Evolutionary conservation across 2,797 vertebrate genomes (phyloP).

Genomic region (Xenopus petersii): DNA sequence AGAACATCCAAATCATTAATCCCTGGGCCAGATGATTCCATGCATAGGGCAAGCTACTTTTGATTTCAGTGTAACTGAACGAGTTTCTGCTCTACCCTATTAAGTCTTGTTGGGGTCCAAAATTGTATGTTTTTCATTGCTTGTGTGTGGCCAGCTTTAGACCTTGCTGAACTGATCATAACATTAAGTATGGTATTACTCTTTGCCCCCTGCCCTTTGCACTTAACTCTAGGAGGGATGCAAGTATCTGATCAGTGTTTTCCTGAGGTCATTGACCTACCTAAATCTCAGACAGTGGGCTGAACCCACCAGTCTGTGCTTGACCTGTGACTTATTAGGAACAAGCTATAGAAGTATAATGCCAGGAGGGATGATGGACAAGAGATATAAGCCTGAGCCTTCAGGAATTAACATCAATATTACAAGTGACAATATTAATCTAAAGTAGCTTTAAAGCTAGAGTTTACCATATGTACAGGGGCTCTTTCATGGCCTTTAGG

Average conservation of each 20-base stretch:
- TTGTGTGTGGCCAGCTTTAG: neutral
- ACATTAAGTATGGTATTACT: neutral
- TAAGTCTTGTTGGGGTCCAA: no score
- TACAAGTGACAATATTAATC: neutral
- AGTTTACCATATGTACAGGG: neutral
- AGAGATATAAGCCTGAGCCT: constrained; percentile 5
- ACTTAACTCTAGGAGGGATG: constrained; percentile 17
- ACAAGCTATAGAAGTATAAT: constrained; percentile 30
- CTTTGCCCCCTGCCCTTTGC: constrained; percentile 16
- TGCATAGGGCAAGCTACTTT: no score
- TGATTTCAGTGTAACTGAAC: no score
- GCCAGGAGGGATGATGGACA: constrained; percentile 1
- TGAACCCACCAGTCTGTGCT: constrained; percentile 16
- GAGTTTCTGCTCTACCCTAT: no score
- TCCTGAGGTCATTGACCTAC: constrained; percentile 39
- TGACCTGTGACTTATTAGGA: constrained; percentile 38
- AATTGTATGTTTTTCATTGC: no score
- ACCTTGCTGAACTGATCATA: constrained; percentile 8
- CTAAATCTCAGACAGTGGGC: constrained; percentile 31
- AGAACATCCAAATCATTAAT: no score
- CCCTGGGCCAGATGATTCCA: no score
- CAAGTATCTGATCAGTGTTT: constrained; percentile 39
- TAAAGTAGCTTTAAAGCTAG: neutral
- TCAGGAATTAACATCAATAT: neutral
- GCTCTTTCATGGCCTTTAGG: neutral